Base-by-base conservation (phyloP, 2,113 vertebrate species). In the Falco punctatus region DNA sequence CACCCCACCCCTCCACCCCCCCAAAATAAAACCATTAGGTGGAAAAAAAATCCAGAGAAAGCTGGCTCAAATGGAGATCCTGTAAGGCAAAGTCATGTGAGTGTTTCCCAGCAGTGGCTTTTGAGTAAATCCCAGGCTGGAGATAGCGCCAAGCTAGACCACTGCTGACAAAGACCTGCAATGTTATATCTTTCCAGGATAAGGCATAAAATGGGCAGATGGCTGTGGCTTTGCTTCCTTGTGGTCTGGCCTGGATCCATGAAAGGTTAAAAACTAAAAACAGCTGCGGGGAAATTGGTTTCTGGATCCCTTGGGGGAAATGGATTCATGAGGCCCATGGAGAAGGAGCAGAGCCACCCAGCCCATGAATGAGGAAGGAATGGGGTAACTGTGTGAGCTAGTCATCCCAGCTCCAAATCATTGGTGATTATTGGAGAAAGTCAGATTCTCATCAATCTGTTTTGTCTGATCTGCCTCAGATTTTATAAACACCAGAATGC, bases 121-220 rank as follows among this genome's bases (percentile, higher is more conserved):
- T 80, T 71, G 73, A 67, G 51, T 90, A 93, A 86, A 83, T 86
- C 40, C 35, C 49, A 83, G 72, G 33, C 62, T 77, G 28, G 71
- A 81, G 54, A 70, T 7, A 61, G 4, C 91, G 83, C 88, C 91
- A 94, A 77, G 26, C 17, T 78, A 81, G 86, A 42, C 55, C 71
- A 55, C 71, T 90, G 30, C 46, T 74, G 72, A 94, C 82, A 91
- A 92, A 86, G 67, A 59, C 72, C 67, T 61, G 64, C 32, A 90
- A 81, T 88, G 46, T 44, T 77, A 0, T 58, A 24, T 91, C 75
- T 70, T 90, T 92, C 51, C 86, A 94, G 58, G 17, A 92, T 79
- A 91, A 88, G 80, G 64, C 67, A 81, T 73, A 77, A 92, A 95
- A 78, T 42, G 58, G 86, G 80, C 91, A 92, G 71, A 92, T 59